Percentiles rank a stretch among this genome's conserved stretches.
phyloP scores from a whole-genome alignment of 1,140 invertebrate genomes.

The Cyphomyrmex costatus region DNA sequence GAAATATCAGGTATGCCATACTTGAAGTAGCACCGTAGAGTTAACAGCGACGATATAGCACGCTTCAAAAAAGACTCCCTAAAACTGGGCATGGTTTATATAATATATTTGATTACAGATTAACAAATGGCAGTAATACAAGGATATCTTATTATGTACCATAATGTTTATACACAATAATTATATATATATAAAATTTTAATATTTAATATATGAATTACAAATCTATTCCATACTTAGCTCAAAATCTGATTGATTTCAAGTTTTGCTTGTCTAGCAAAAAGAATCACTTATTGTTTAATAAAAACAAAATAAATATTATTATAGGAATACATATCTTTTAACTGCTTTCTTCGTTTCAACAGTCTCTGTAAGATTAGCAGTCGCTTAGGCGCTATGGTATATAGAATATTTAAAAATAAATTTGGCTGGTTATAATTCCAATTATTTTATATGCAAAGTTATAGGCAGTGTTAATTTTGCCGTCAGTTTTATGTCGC shows the following conservation, averaged over 20 bases:
- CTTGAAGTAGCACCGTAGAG: no score
- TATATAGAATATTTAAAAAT: background rate
- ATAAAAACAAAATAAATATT: background rate
- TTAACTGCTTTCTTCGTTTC: background rate
- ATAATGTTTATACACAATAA: background rate
- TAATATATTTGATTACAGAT: constrained; percentile 35
- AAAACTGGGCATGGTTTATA: background rate
- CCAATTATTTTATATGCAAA: background rate
- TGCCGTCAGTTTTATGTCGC: background rate
- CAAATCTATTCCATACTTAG: constrained; percentile 2
- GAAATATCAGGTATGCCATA: no score
- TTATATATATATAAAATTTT: no score
- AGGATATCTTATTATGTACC: background rate
- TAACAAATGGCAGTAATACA: constrained; percentile 43
- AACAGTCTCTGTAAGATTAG: background rate
- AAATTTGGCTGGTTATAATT: constrained; percentile 8
- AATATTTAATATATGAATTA: constrained; percentile 10
- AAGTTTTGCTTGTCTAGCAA: background rate
- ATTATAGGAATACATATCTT: background rate
- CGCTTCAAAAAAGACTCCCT: background rate
- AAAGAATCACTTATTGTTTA: background rate
- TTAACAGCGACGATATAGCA: background rate
- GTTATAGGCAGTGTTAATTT: constrained; percentile 42
- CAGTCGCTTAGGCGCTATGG: background rate
- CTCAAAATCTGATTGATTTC: background rate